Evolutionary conservation across 2,888 invertebrate genomes (phyloP).

Genomic region (Xylota sylvarum): DNA sequence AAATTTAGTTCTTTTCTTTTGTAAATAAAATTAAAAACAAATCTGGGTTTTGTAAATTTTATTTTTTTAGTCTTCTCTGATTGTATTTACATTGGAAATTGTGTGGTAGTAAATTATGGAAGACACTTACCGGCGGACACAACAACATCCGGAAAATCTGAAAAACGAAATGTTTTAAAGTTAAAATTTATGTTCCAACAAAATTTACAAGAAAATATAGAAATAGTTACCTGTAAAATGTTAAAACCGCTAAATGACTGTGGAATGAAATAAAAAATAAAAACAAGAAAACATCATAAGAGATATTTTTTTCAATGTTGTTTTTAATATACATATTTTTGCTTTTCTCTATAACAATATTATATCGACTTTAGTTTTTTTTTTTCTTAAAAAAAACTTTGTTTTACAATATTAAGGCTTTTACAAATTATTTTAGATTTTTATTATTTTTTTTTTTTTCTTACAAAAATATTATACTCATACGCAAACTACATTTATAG

Average conservation of each 20-base stretch:
- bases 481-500: conserved; percentile 69
- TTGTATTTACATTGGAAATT: conserved; percentile 50
- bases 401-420: conserved; percentile 68
- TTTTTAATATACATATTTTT: conserved; percentile 78
- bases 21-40: conserved; percentile 52
- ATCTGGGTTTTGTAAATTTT: conserved; percentile 30
- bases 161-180: background rate
- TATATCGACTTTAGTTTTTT: conserved; percentile 73
- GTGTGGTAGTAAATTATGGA: conserved; percentile 57
- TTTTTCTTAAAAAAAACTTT: conserved; percentile 70
- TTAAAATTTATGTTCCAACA: conserved; percentile 10
- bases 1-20: background rate
- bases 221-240: conserved; percentile 39
- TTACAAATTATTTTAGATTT: conserved; percentile 62
- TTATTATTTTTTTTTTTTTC: conserved; percentile 65
- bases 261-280: background rate
- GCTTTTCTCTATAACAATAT: conserved; percentile 79
- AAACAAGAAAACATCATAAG: conserved; percentile 59
- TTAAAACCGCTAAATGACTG: background rate
- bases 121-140: conserved; percentile 34
- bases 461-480: conserved; percentile 70
- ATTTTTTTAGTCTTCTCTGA: conserved; percentile 55
- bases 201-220: background rate
- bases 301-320: conserved; percentile 74
- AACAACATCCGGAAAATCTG: background rate